Base-by-base conservation (phyloP, 2,797 vertebrate species). In the Hemibagrus guttatus region DNA sequence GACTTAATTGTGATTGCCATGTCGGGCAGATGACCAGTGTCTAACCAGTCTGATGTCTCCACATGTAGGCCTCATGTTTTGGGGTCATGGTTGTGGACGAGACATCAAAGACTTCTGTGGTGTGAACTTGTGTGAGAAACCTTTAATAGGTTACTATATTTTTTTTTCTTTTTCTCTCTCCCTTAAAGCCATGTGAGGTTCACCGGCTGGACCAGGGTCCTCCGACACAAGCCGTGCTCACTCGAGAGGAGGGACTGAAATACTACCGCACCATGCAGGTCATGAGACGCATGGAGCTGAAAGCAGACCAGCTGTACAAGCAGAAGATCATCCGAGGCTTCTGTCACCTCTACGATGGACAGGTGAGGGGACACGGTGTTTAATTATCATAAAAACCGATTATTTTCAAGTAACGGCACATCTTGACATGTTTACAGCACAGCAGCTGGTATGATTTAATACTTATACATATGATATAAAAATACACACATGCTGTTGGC, bases 321-420 rank as follows among this genome's bases (percentile, higher is more conserved):
- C 98, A 99, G 94, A 99, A 99, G 93, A 98, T 99, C 88, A 98
- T 99, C 88, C 95, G 97, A 92, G 98, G 98, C 39, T 99, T 99
- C 93, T 99, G 98, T 91, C 98, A 99, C 89, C 94, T 99, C 64
- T 99, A 97, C 85, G 98, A 99, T 54, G 98, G 98, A 63, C 98
- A 99, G 96, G 98, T 99, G 64, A 88, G 93, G 89, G 6, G 46
- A 35, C 59, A 16, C 23, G 1, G 4, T 12, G 7, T 17, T 74
- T 49, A n/a, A 14, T 75, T 4, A 23, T 26, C 3, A 69, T 35
- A 9, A 21, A 69, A 39, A 14, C 9, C 28, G n/a, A 64, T 64
- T 64, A 28, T 61, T 61, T n/a, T 64, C 11, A 11, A 16, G 2
- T 28, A 16, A 1, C 17, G 1, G 63, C 1, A 4, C 0, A 4